A percentile compares a stretch with the other conserved stretches of the same genome.
These are phyloP conservation scores for Capreolus pygargus DNA, from an alignment of 2,113 vertebrate species.

Conservation along the genomic window DNA sequence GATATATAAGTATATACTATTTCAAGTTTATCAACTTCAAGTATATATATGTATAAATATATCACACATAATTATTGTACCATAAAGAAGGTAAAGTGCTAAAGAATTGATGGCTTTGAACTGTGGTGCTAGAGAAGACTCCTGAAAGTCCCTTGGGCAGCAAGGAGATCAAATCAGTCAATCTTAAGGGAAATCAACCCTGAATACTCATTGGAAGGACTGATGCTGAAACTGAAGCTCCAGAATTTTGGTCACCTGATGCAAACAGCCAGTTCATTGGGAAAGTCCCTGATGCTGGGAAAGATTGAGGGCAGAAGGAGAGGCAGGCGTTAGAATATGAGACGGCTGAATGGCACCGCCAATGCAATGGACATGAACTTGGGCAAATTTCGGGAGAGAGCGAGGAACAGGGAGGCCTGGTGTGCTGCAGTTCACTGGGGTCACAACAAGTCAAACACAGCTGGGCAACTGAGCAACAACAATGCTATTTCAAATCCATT, in stretches of 20 bases:
- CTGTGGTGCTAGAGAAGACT: neutral
- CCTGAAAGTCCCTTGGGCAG: neutral
- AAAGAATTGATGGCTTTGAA: neutral
- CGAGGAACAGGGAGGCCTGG: neutral
- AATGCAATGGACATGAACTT: neutral
- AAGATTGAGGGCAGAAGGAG: neutral
- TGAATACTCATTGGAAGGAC: neutral
- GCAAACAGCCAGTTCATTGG: neutral
- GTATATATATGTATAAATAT: neutral
- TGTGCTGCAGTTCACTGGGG: neutral
- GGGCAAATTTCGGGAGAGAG: neutral
- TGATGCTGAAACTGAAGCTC: neutral
- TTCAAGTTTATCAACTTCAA: neutral
- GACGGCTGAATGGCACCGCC: neutral
- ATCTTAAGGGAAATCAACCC: neutral
- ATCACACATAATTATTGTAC: neutral
- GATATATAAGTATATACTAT: neutral
- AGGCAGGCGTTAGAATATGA: neutral
- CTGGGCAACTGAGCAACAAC: neutral
- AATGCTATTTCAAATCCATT: neutral
- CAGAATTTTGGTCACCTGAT: neutral
- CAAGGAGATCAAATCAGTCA: neutral
- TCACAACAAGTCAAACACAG: neutral
- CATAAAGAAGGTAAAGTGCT: neutral
- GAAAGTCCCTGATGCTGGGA: neutral